phyloP scores from a whole-genome alignment of 2,113 vertebrate genomes.

The Mastomys natalensis region DNA sequence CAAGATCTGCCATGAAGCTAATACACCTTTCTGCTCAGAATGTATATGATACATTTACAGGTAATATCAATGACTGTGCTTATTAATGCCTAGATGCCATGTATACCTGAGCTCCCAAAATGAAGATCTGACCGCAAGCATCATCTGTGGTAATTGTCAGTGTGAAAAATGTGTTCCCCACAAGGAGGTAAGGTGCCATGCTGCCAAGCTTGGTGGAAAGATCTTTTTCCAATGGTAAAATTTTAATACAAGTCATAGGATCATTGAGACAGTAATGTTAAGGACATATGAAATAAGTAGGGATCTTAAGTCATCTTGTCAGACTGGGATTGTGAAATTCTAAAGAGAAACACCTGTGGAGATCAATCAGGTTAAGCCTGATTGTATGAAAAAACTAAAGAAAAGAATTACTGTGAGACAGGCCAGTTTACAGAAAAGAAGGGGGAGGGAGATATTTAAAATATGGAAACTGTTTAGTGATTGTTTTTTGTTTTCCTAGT shows the following conservation, averaged over 20 bases:
- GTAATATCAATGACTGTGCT: not conserved
- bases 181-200: not conserved
- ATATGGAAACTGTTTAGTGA: not conserved
- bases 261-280: not conserved
- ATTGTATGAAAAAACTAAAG: constrained; percentile 20
- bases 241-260: not conserved
- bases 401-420: constrained; percentile 15
- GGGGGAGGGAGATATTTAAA: constrained; percentile 16
- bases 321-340: not conserved
- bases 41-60: not conserved
- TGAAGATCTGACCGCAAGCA: not conserved
- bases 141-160: not conserved
- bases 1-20: not conserved
- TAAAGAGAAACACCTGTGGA: not conserved
- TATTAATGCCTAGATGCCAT: not conserved
- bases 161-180: not conserved
- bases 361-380: not conserved
- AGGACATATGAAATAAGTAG: not conserved
- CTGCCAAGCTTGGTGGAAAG: not conserved
- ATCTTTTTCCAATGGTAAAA: not conserved
- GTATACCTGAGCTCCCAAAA: not conserved
- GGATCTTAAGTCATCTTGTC: not conserved
- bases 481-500: constrained; percentile 40
- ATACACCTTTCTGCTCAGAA: not conserved
- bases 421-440: not conserved